Evolutionary conservation across 2,888 invertebrate species (phyloP).

Genomic region (Hypsopygia costalis): DNA sequence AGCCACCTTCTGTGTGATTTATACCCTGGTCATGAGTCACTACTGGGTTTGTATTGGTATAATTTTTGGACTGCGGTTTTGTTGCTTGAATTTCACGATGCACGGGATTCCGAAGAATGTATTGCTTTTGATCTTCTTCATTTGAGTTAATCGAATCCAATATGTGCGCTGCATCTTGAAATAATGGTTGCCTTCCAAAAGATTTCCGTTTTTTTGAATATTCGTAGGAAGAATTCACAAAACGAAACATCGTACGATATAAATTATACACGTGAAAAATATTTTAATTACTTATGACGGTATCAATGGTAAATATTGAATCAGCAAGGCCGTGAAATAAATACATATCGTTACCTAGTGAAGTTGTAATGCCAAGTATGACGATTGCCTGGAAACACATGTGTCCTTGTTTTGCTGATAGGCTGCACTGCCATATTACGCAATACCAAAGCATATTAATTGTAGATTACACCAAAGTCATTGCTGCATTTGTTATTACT

Average conservation of each 20-base stretch:
- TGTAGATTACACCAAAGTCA: background rate
- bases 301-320: slow-evolving; percentile 37
- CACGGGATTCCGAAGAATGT: slow-evolving; percentile 74
- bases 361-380: slow-evolving; percentile 36
- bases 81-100: slow-evolving; percentile 69
- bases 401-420: slow-evolving; percentile 53
- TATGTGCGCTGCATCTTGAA: slow-evolving; percentile 61
- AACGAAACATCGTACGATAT: slow-evolving; percentile 34
- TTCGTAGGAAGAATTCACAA: slow-evolving; percentile 51
- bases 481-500: background rate
- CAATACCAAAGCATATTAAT: background rate
- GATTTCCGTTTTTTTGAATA: slow-evolving; percentile 71
- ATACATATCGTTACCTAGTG: slow-evolving; percentile 33
- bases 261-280: slow-evolving; percentile 13
- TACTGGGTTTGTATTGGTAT: slow-evolving; percentile 82
- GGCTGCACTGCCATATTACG: slow-evolving; percentile 18
- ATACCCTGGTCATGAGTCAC: slow-evolving; percentile 82
- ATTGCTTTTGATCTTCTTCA: slow-evolving; percentile 54
- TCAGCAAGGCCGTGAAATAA: slow-evolving; percentile 50
- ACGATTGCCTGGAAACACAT: slow-evolving; percentile 47
- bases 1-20: slow-evolving; percentile 90
- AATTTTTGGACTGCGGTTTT: slow-evolving; percentile 64
- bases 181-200: slow-evolving; percentile 74
- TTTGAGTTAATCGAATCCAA: slow-evolving; percentile 64
- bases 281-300: slow-evolving; percentile 17